Conservation (phyloP, 1,140 invertebrate genomes). For the Parasteatoda tepidariorum region DNA sequence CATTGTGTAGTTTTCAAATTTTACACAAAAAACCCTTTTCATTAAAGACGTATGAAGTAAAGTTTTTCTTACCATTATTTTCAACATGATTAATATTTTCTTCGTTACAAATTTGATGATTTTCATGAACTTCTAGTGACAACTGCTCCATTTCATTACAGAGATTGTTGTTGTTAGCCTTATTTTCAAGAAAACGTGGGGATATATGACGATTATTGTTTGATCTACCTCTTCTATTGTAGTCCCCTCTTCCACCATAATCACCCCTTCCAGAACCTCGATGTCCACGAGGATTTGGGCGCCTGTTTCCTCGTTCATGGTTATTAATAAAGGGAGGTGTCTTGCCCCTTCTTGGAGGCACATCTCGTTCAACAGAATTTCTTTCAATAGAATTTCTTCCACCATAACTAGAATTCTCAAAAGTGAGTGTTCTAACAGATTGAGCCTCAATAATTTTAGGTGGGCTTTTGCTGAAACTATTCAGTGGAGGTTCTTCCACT, state of each 20-base stretch:
- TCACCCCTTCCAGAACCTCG: slow-evolving; percentile 31
- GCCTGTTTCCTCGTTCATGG: slow-evolving; percentile 48
- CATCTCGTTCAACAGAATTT: slow-evolving; percentile 20
- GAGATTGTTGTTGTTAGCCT: slow-evolving; percentile 4
- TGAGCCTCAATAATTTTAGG: slow-evolving; percentile 10
- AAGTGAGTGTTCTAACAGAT: slow-evolving; percentile 54
- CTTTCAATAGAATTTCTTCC: slow-evolving; percentile 25
- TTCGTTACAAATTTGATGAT: not conserved
- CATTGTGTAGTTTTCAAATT: no score
- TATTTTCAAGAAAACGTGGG: slow-evolving; percentile 43
- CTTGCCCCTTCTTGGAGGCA: slow-evolving; percentile 1
- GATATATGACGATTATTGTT: slow-evolving; percentile 21
- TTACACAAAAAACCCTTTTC: no score
- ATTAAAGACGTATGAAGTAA: no score
- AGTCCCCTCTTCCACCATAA: slow-evolving; percentile 3
- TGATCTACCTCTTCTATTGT: slow-evolving; percentile 3
- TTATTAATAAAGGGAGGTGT: slow-evolving; percentile 12
- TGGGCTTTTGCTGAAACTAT: not conserved
- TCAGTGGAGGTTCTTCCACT: not conserved
- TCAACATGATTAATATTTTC: slow-evolving; percentile 1
- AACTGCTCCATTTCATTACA: slow-evolving; percentile 37
- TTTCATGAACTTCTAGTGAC: not conserved
- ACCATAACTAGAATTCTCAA: slow-evolving; percentile 58
- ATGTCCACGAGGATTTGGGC: slow-evolving; percentile 38
- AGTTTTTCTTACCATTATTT: slow-evolving; percentile 31